Evolutionary conservation across 2,797 vertebrate species (phyloP).

Genomic region (Chelidonichthys spinosus): DNA sequence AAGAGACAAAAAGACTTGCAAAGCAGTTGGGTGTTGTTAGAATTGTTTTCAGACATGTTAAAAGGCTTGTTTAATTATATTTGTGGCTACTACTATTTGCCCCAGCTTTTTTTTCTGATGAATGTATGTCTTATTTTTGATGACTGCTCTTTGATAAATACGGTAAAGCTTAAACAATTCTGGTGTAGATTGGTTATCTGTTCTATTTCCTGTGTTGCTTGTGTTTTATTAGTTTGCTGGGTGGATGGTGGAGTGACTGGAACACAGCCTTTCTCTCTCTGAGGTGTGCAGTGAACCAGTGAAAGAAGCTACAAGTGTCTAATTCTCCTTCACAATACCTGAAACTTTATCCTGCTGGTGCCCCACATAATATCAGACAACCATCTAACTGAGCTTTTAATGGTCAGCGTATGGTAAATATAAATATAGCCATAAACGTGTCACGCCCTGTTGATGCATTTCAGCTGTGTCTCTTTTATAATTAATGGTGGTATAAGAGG

Average conservation of each 20-base stretch:
- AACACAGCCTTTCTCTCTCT: neutral
- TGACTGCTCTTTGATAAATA: slow-evolving; percentile 81
- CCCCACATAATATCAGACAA: neutral
- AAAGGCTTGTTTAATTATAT: slow-evolving; percentile 61
- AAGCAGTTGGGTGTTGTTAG: slow-evolving; percentile 51
- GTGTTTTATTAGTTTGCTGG: neutral
- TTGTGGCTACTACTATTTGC: slow-evolving; percentile 55
- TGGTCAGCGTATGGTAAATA: neutral
- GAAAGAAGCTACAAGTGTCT: slow-evolving; percentile 1
- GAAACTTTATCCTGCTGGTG: neutral
- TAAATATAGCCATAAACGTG: slow-evolving; percentile 1
- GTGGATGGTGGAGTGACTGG: neutral
- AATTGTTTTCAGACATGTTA: slow-evolving; percentile 56
- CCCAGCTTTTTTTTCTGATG: slow-evolving; percentile 75
- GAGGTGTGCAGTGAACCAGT: slow-evolving; percentile 1
- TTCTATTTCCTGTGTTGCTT: neutral
- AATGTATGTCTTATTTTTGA: slow-evolving; percentile 81
- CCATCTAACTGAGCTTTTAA: neutral
- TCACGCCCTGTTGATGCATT: neutral
- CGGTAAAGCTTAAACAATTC: slow-evolving; percentile 62
- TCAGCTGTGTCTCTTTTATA: slow-evolving; percentile 46
- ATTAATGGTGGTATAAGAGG: slow-evolving; percentile 56
- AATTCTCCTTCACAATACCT: neutral
- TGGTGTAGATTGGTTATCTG: slow-evolving; percentile 49
- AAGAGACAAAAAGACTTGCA: slow-evolving; percentile 45